These are phyloP conservation scores for Alauda arvensis DNA, from an alignment of 2,797 vertebrate species.

Conservation along the genomic window DNA sequence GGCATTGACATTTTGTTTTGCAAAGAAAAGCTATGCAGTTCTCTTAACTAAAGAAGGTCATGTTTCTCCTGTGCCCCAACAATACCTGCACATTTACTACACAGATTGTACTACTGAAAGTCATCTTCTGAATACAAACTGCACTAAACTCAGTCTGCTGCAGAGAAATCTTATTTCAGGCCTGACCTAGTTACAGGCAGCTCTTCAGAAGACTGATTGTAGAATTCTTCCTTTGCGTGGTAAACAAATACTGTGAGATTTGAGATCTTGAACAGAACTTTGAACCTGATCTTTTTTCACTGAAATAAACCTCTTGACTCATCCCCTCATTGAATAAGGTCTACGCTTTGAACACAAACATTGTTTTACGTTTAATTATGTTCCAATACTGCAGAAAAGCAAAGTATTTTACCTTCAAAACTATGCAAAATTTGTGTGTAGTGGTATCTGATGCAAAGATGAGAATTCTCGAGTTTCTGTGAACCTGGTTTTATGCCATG, in stretches of 20 bases:
- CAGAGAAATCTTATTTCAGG: constrained; percentile 24
- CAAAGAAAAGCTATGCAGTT: constrained; percentile 49
- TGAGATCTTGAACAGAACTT: constrained; percentile 6
- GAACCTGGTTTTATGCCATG: not conserved
- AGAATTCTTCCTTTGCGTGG: constrained; percentile 37
- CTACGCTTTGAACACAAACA: not conserved
- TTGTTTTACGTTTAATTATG: not conserved
- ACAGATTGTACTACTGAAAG: constrained; percentile 64
- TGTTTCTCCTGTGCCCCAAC: constrained; percentile 5
- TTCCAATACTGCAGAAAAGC: constrained; percentile 27
- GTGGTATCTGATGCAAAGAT: constrained; percentile 23
- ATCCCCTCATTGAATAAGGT: not conserved
- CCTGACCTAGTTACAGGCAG: constrained; percentile 38
- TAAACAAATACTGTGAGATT: constrained; percentile 50
- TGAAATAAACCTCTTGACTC: not conserved
- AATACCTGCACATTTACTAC: constrained; percentile 15
- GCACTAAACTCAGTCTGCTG: constrained; percentile 58
- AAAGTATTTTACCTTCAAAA: constrained; percentile 42
- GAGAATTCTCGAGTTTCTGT: constrained; percentile 16
- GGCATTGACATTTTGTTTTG: constrained; percentile 55
- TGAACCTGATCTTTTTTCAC: not conserved
- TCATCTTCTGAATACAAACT: constrained; percentile 50
- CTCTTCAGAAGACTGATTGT: constrained; percentile 44
- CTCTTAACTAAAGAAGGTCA: constrained; percentile 4
- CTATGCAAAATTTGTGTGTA: constrained; percentile 48